A percentile compares a stretch with the other conserved stretches of the same genome.
phyloP scores from a whole-genome alignment of 2,113 vertebrate species.

The Suricata suricatta region DNA sequence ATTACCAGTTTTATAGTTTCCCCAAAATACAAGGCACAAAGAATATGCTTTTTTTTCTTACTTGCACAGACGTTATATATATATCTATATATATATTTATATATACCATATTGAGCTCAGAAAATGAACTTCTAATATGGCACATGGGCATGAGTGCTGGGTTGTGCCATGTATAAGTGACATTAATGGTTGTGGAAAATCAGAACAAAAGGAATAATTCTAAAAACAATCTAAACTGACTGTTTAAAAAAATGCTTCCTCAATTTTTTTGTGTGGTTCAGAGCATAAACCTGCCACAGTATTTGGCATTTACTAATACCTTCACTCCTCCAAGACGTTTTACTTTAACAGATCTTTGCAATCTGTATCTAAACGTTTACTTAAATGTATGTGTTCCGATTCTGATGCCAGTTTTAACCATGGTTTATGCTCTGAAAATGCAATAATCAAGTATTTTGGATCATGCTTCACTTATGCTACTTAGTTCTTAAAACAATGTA shows the following conservation, averaged over 20 bases:
- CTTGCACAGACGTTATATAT: constrained; percentile 91
- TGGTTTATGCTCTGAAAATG: constrained; percentile 87
- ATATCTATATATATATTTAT: constrained; percentile 59
- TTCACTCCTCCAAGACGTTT: constrained; percentile 72
- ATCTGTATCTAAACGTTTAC: constrained; percentile 80
- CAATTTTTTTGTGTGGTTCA: constrained; percentile 81
- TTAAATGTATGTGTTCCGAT: constrained; percentile 70
- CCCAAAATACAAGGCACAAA: constrained; percentile 98
- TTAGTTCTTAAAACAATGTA: constrained; percentile 83
- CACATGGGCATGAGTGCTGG: constrained; percentile 85
- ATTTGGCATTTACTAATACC: constrained; percentile 80
- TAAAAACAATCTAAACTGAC: constrained; percentile 79
- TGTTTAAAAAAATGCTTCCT: constrained; percentile 84
- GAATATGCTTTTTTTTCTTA: constrained; percentile 95
- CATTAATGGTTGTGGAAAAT: constrained; percentile 85
- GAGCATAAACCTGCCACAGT: constrained; percentile 86
- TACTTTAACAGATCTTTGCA: constrained; percentile 79
- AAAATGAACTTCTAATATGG: constrained; percentile 87
- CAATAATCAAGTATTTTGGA: constrained; percentile 85
- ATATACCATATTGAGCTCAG: constrained; percentile 88
- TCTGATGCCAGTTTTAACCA: constrained; percentile 81
- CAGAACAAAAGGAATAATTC: constrained; percentile 81
- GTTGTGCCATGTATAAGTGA: constrained; percentile 86
- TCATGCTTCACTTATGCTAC: constrained; percentile 85
- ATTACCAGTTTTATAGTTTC: constrained; percentile 89